Evolutionary conservation across 2,888 invertebrate species (phyloP), one percentile per base, ranked within the genome.

Genomic region (Epinotia demarniana): DNA sequence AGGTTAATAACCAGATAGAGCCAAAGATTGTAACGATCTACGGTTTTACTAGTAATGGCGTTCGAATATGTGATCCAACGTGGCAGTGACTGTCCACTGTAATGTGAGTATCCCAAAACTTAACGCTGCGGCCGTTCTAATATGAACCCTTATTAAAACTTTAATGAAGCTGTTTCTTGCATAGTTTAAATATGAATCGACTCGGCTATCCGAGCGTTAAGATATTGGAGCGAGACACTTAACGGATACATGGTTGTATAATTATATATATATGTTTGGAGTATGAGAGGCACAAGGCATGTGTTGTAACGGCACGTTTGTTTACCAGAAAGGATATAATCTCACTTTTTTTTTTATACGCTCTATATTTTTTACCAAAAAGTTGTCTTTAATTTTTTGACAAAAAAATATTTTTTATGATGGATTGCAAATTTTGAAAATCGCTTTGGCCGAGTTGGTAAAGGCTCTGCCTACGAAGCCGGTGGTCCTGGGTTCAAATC

Each of bases 161-260:
- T 69, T n/a, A 69, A 69, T 53, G n/a, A 53, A 82, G 82, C 84
- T 85, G 84, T 87, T 88, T 83, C 82, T 84, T 84, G 85, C 81
- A 84, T 85, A 87, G 82, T 86, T 87, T 80, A 84, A 84, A 85
- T 86, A 87, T 87, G 85, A 87, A 87, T 87, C 85, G 85, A 81
- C 79, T 82, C 77, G 83, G 85, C 82, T 84, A 86, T 81, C 84
- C 79, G 82, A 78, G 82, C 82, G 83, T 76, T 77, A 83, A 84
- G 82, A 85, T 83, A 79, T 79, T 77, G 76, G 79, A 78, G 78
- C 75, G 79, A 77, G 76, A 77, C 66, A 67, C 62, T 75, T 72
- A 72, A 39, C 58, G 60, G 55, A 60, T 53, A 74, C 66, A 67
- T 70, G 63, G 27, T 6, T 53, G 53, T 66, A 75, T 66, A 71